phyloP scores from a whole-genome alignment of 35 echinoderm and acorn worm genomes.

The Apostichopus californicus region DNA sequence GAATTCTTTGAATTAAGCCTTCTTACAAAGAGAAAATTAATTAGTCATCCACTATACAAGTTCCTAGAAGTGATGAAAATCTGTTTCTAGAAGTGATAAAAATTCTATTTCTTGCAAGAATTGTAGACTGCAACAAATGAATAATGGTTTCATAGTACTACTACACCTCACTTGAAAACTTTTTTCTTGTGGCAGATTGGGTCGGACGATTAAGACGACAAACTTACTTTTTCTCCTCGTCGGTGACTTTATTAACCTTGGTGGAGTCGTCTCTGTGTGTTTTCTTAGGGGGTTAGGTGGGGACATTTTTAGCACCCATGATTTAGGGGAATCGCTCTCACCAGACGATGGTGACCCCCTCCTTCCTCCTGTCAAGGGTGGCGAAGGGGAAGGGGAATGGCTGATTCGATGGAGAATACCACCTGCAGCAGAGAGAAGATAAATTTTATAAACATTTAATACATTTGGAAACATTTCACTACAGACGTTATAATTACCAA shows the following conservation, averaged over 20 bases:
- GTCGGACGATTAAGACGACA: too few relatives aligned
- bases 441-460: not conserved
- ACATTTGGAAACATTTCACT: too few relatives aligned
- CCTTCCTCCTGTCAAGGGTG: conserved; percentile 35
- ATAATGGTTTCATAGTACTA: too few relatives aligned
- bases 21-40: too few relatives aligned
- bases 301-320: conserved; percentile 53
- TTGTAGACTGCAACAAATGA: too few relatives aligned
- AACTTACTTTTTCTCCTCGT: conserved; percentile 78
- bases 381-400: conserved; percentile 66
- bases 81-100: too few relatives aligned
- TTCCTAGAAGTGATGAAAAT: too few relatives aligned
- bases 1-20: too few relatives aligned
- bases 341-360: conserved; percentile 12
- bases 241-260: conserved; percentile 48
- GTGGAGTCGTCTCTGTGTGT: conserved; percentile 59
- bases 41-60: too few relatives aligned
- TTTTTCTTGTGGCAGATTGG: too few relatives aligned
- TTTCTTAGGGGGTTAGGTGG: conserved; percentile 44
- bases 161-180: too few relatives aligned
- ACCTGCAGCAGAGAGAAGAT: not conserved
- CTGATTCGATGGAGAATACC: conserved; percentile 46
- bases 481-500: not conserved
- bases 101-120: too few relatives aligned
- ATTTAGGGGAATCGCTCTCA: conserved; percentile 41